Evolutionary conservation across 2,797 vertebrate species (phyloP), one percentile per base, ranked within the genome.

Genomic region (Triplophysa yarkandensis): DNA sequence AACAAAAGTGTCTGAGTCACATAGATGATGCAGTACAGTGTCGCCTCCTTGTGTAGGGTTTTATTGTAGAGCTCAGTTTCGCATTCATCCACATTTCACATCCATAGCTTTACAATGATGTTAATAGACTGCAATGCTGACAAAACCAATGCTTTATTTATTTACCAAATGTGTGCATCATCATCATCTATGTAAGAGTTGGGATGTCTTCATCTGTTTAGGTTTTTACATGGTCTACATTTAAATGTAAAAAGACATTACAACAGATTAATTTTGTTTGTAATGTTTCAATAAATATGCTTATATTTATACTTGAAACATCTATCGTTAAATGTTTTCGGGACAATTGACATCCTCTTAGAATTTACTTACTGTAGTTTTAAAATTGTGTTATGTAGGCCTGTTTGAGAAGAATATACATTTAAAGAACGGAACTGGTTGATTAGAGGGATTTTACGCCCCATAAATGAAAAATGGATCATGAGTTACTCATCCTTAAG

Each of bases 231-330:
- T 27, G 19, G 28, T 67, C 67, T 39, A 74, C 28, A 2, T 57
- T 39, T 48, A 10, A 30, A 48, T 67, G 71, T 74, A 74, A 74
- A 65, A 65, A 60, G 54, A 17, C 58, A 23, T 2, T 58, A 54
- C 58, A 39, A 66, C 0, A 23, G 52, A 16, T 52, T 39, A 17
- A 27, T 60, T 30, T 43, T 4, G 5, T 67, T 74, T 67, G 28
- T 74, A 58, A 48, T 39, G 36, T 68, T 74, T 67, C 39, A 67
- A 67, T 74, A 74, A 74, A 64, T 34, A 30, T 21, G 1, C 17
- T 28, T 13, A 27, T 28, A 4, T 27, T 28, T 54, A 13, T 16
- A 14, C 25, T 54, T 28, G 23, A n/a, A n/a, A n/a, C n/a, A n/a
- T n/a, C n/a, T n/a, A n/a, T n/a, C n/a, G n/a, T n/a, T n/a, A n/a